Evolutionary conservation across 2,888 invertebrate genomes (phyloP), one percentile per base, ranked within the genome.

Genomic region (Pachymerium ferrugineum): DNA sequence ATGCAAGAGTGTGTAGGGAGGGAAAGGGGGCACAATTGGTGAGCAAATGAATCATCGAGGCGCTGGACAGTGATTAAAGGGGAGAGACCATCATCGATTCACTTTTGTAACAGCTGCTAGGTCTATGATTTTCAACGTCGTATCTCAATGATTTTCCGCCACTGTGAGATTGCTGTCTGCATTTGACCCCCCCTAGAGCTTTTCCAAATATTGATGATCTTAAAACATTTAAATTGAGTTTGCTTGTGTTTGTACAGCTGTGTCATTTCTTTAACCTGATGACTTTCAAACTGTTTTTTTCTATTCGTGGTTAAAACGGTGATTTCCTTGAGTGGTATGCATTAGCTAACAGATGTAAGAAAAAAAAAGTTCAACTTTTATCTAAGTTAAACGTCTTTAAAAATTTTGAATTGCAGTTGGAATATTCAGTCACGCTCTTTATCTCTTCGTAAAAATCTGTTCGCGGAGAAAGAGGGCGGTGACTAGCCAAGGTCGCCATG

Each of bases 401-500:
- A 62, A n/a, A 62, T 28, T 28, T 62, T 62, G 62, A 6, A 62
- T 22, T 62, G 12, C 25, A 28, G 62, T 62, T 6, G 62, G 28
- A 62, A 62, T 62, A 62, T 62, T 62, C 62, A 62, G 62, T 62
- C 62, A 62, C 28, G 62, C 62, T 62, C 12, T 62, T 62, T 62
- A 62, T 62, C 62, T 62, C n/a, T 62, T 62, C 62, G 25, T 62
- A 62, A 62, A 38, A 62, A 62, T 62, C 62, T 1, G 62, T 0
- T 62, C 10, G 62, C 22, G n/a, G 62, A 62, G 28, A 62, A 62
- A 62, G 62, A 62, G 28, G 62, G 62, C 62, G 62, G 62, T 5
- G 62, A 62, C 62, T 62, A 62, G n/a, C 62, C 62, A 62, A 62
- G 62, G 62, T 62, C 62, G 62, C 62, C 71, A 71, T 71, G 71